Evolutionary conservation across 2,113 vertebrate genomes (phyloP).

Genomic region (Stegastes partitus): DNA sequence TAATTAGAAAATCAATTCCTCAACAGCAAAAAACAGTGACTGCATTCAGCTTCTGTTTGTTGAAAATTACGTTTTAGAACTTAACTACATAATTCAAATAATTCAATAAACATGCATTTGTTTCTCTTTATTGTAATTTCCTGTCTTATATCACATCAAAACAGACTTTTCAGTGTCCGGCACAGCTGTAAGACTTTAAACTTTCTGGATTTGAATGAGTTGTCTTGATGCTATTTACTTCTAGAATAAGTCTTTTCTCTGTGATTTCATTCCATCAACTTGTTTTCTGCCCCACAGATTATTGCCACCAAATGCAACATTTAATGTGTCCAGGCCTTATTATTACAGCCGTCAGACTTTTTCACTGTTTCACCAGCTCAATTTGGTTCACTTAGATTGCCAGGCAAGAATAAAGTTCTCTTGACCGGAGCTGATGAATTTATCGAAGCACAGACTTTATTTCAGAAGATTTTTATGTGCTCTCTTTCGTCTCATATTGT

Average conservation of each 20-base stretch:
- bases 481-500: background rate
- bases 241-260: background rate
- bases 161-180: background rate
- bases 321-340: background rate
- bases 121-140: background rate
- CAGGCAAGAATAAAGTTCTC: background rate
- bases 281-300: background rate
- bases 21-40: background rate
- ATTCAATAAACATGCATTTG: too few relatives aligned
- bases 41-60: too few relatives aligned
- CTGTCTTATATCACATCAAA: background rate
- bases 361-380: background rate
- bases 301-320: background rate
- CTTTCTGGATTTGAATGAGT: background rate
- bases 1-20: background rate
- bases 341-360: background rate
- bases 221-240: background rate
- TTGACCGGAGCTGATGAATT: background rate
- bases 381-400: background rate
- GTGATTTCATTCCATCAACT: constrained; percentile 2
- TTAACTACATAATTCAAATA: too few relatives aligned
- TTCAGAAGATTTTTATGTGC: background rate
- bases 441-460: background rate
- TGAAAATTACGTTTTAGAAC: too few relatives aligned
- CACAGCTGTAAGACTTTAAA: background rate